Evolutionary conservation across 2,888 invertebrate species (phyloP).

Genomic region (Automeris io): DNA sequence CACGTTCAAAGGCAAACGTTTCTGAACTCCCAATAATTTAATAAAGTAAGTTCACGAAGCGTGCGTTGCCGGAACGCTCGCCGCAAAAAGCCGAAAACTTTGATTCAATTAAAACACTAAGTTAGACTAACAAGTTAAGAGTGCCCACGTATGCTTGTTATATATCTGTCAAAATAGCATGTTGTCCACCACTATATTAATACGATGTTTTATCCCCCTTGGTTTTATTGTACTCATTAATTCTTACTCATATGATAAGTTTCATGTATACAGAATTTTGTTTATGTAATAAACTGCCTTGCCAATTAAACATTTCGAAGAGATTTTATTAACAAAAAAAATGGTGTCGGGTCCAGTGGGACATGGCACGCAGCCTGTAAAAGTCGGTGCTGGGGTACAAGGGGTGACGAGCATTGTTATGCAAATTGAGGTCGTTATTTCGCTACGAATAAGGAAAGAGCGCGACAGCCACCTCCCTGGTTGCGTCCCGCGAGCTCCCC

Average conservation of each 20-base stretch:
- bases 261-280: too few relatives aligned
- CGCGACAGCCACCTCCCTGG: constrained; percentile 61
- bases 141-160: constrained; percentile 41
- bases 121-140: constrained; percentile 66
- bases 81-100: constrained; percentile 76
- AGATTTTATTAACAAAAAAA: constrained; percentile 53
- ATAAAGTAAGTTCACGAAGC: constrained; percentile 74
- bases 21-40: constrained; percentile 75
- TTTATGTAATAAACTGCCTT: too few relatives aligned
- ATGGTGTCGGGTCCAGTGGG: constrained; percentile 64
- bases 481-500: constrained; percentile 36
- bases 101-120: constrained; percentile 75
- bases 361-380: constrained; percentile 57
- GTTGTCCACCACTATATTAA: too few relatives aligned
- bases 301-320: too few relatives aligned
- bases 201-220: too few relatives aligned
- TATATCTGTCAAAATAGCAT: constrained; percentile 24
- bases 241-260: too few relatives aligned
- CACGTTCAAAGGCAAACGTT: constrained; percentile 71
- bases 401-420: constrained; percentile 76
- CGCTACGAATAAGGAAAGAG: constrained; percentile 74
- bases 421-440: constrained; percentile 77
- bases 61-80: constrained; percentile 72
- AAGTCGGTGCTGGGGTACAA: constrained; percentile 69
- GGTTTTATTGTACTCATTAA: too few relatives aligned